phyloP scores from a whole-genome alignment of 2,888 invertebrate genomes.

The Aethes cnicana region DNA sequence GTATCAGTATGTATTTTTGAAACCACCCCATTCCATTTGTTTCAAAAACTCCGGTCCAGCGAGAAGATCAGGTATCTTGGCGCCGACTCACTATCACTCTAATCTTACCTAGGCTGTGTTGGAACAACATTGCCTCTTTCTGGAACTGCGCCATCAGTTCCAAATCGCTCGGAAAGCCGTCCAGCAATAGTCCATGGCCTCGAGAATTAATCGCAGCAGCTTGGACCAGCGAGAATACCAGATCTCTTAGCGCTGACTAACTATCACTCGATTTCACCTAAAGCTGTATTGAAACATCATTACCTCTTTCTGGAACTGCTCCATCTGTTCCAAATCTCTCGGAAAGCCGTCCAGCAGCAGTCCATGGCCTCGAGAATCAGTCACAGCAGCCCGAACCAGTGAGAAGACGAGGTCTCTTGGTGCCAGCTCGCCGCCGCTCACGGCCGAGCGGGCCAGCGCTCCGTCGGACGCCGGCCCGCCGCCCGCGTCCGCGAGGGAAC shows the following conservation, averaged over 20 bases:
- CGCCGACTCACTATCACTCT: no score
- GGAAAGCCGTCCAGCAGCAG: slow-evolving; percentile 98
- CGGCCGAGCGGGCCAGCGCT: slow-evolving; percentile 85
- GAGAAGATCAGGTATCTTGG: no score
- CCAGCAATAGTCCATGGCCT: slow-evolving; percentile 92
- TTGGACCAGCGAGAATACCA: no score
- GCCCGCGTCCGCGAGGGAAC: slow-evolving; percentile 86
- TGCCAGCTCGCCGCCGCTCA: slow-evolving; percentile 91
- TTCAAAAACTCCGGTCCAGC: no score
- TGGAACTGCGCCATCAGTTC: slow-evolving; percentile 94
- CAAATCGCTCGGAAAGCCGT: slow-evolving; percentile 96
- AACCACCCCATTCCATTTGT: no score
- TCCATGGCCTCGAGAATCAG: slow-evolving; percentile 85
- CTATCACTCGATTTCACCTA: no score
- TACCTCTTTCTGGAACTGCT: slow-evolving; percentile 94
- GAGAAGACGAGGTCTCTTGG: slow-evolving; percentile 89
- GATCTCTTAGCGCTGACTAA: no score
- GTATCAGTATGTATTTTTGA: no score
- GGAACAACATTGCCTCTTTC: slow-evolving; percentile 85
- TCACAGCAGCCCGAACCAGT: slow-evolving; percentile 87
- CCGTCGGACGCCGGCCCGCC: slow-evolving; percentile 85
- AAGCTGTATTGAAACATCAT: no score
- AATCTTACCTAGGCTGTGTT: no score
- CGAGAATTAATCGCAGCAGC: slow-evolving; percentile 83
- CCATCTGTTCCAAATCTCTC: slow-evolving; percentile 93